Base-by-base conservation (phyloP, 2,113 vertebrate species). In the Myotis yumanensis region DNA sequence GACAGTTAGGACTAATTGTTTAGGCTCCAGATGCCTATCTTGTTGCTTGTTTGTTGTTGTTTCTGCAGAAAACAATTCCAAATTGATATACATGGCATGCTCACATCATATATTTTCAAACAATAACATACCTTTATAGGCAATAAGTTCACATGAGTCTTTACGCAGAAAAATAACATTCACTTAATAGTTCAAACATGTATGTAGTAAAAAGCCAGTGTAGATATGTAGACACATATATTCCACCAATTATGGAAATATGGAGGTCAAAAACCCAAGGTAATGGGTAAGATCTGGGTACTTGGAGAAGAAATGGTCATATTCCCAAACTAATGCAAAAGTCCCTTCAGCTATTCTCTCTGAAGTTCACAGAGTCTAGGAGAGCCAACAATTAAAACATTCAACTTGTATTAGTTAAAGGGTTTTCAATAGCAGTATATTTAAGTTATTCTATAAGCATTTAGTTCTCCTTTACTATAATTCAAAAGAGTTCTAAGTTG, bases 381-480 rank as follows among this genome's bases (percentile, higher is more conserved):
- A 48, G 2, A 76, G 52, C 15, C 69, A 73, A 81, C 30, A 52
- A 75, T 48, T 62, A 91, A 94, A 40, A 76, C 2, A 18, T 2
- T 43, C 72, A 48, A 43, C 32, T 83, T 91, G 35, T n/a, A 17
- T 83, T 71, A 75, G 46, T 76, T 72, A 85, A 90, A 66, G 46
- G 35, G 35, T 96, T 59, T 82, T 94, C 32, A 79, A 7, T 35
- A 80, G 35, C 18, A 59, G 52, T 84, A 52, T 77, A 32, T 16
- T 89, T 82, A 75, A 68, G 8, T 57, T 86, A 90, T 81, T 76
- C 32, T 86, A 37, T 32, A 76, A 72, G 28, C 30, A 75, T 66
- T 94, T 93, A 71, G 43, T 77, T 89, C 57, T 86, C 48, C 48
- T 90, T 95, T 77, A 46, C 17, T 57, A 28, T 37, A 90, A 86